Conservation (phyloP, 2,797 vertebrate genomes). For the Ceryle rudis region DNA sequence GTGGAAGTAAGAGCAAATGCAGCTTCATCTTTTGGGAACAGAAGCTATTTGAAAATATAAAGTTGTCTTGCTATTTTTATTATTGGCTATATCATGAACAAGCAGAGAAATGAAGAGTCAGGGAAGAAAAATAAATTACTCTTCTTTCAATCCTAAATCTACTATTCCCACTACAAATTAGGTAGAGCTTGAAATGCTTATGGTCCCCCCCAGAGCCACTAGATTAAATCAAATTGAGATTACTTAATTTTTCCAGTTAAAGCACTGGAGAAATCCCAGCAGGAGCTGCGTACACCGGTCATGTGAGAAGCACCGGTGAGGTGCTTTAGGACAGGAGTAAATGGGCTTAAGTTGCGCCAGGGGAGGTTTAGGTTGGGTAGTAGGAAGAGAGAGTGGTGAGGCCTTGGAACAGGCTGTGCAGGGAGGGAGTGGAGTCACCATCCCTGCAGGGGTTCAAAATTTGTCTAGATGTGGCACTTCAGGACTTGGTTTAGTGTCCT, state of each 20-base stretch:
- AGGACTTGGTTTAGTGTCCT: too few species aligned
- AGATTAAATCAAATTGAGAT: not conserved
- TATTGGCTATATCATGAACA: not conserved
- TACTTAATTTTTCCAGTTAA: not conserved
- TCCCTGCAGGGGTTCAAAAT: too few species aligned
- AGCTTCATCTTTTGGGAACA: not conserved
- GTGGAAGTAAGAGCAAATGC: not conserved
- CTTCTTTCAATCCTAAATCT: not conserved
- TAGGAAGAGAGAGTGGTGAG: too few species aligned
- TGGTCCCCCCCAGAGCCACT: not conserved
- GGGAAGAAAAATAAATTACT: not conserved
- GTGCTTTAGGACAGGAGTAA: not conserved
- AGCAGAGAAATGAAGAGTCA: not conserved
- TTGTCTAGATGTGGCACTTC: too few species aligned
- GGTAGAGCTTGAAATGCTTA: not conserved
- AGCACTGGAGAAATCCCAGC: not conserved
- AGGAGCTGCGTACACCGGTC: rapidly evolving
- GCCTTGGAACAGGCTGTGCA: too few species aligned
- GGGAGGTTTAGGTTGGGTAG: too few species aligned
- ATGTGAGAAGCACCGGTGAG: rapidly evolving
- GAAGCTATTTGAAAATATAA: conserved; percentile 23
- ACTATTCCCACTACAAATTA: not conserved
- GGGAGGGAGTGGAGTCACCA: too few species aligned
- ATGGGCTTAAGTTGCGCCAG: too few species aligned
- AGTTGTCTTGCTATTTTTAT: not conserved